Evolutionary conservation across 2,113 vertebrate species (phyloP).

Genomic region (Bubo blakistoni): DNA sequence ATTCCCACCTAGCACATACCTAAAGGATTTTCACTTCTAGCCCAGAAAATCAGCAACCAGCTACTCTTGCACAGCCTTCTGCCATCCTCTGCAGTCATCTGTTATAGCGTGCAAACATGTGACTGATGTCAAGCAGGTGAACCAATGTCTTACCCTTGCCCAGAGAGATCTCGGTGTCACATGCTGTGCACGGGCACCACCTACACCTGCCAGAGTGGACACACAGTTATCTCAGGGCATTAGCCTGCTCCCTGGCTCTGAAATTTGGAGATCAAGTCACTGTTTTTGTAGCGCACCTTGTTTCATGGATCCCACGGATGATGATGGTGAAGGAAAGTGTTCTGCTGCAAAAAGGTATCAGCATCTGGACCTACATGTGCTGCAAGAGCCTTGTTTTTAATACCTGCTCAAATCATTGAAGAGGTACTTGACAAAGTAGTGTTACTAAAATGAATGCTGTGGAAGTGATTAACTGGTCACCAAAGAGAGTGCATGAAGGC

Average conservation of each 20-base stretch:
- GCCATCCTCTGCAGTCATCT: neutral
- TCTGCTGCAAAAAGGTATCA: neutral
- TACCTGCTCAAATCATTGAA: neutral
- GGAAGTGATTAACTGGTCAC: neutral
- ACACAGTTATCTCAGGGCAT: neutral
- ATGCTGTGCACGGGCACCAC: neutral
- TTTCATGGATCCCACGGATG: neutral
- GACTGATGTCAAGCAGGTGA: neutral
- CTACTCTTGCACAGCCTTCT: neutral
- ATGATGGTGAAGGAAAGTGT: neutral
- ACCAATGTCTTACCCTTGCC: neutral
- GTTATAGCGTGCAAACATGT: fast-evolving
- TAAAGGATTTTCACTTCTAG: neutral
- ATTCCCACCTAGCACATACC: neutral
- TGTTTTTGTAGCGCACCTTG: neutral
- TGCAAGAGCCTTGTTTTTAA: neutral
- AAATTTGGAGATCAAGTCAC: neutral
- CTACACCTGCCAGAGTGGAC: neutral
- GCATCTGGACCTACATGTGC: neutral
- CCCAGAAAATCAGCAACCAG: neutral
- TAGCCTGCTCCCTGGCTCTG: neutral
- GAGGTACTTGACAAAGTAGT: neutral
- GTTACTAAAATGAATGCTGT: neutral
- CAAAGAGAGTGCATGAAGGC: neutral
- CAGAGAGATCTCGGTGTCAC: neutral